A percentile compares a stretch with the other conserved stretches of the same genome.
Evolutionary conservation across 2,888 invertebrate genomes (phyloP).

Genomic region (Yponomeuta malinellus): DNA sequence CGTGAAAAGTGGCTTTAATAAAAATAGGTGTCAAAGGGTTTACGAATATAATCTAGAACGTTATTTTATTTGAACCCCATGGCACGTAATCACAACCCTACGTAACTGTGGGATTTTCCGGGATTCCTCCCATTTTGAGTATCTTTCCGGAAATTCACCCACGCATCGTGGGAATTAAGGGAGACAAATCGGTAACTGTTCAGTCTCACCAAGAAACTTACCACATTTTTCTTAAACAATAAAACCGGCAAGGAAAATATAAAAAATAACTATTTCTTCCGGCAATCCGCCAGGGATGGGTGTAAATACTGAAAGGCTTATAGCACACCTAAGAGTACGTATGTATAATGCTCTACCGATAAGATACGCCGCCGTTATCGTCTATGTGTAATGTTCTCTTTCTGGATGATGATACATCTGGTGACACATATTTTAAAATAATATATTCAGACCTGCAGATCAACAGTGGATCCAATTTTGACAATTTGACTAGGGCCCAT

Average conservation of each 20-base stretch:
- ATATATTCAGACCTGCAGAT: not conserved
- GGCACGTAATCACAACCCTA: too few species aligned
- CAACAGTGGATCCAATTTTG: not conserved
- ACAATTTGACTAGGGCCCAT: too few species aligned
- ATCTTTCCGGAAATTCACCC: too few species aligned
- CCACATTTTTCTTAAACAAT: not conserved
- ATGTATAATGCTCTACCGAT: not conserved
- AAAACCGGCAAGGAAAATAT: not conserved
- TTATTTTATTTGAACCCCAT: too few species aligned
- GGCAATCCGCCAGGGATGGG: not conserved
- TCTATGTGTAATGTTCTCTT: constrained; percentile 34
- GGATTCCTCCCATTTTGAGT: too few species aligned
- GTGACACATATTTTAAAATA: not conserved
- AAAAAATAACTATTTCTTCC: not conserved
- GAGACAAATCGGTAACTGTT: not conserved
- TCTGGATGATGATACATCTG: constrained; percentile 25
- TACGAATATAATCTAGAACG: too few species aligned
- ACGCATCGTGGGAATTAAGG: too few species aligned
- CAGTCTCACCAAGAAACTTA: not conserved
- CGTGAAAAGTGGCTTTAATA: too few species aligned
- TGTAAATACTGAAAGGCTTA: not conserved
- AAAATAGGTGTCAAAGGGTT: too few species aligned
- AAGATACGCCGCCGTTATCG: not conserved
- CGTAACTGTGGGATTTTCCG: too few species aligned
- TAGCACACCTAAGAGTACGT: not conserved